Evolutionary conservation across 2,797 vertebrate genomes (phyloP).

Genomic region (Lutjanus campechanus): DNA sequence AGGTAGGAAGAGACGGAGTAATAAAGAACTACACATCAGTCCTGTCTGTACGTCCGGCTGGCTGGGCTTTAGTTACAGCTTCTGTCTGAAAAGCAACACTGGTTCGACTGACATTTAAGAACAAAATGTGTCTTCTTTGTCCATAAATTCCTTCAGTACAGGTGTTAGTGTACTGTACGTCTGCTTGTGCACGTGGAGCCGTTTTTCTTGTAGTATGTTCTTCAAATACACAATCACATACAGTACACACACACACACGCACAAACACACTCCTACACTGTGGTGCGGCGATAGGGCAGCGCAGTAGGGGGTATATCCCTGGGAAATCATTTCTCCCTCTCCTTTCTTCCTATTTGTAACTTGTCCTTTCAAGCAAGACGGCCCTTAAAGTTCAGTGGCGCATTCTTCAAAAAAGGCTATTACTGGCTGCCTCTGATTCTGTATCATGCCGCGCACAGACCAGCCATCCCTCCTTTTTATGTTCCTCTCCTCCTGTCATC

Average conservation of each 20-base stretch:
- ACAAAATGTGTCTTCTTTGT: constrained; percentile 39
- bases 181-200: constrained; percentile 25
- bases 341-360: constrained; percentile 84
- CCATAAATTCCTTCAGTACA: constrained; percentile 8
- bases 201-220: constrained; percentile 27
- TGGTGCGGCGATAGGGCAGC: constrained; percentile 75
- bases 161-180: constrained; percentile 9
- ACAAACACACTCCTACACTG: constrained; percentile 47
- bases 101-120: constrained; percentile 53
- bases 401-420: constrained; percentile 87
- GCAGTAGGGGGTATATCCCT: constrained; percentile 79
- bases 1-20: constrained; percentile 64
- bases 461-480: constrained; percentile 81
- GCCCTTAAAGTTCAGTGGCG: constrained; percentile 87
- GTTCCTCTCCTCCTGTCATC: constrained; percentile 78
- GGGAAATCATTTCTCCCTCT: constrained; percentile 81
- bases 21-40: constrained; percentile 68
- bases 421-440: constrained; percentile 85
- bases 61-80: constrained; percentile 43
- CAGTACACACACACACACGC: constrained; percentile 36
- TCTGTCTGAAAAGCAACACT: constrained; percentile 34
- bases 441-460: constrained; percentile 82
- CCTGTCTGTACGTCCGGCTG: constrained; percentile 49
- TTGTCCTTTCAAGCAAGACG: constrained; percentile 87
- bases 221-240: constrained; percentile 35